phyloP scores from a whole-genome alignment of 2,113 vertebrate genomes.

The Nothobranchius furzeri region DNA sequence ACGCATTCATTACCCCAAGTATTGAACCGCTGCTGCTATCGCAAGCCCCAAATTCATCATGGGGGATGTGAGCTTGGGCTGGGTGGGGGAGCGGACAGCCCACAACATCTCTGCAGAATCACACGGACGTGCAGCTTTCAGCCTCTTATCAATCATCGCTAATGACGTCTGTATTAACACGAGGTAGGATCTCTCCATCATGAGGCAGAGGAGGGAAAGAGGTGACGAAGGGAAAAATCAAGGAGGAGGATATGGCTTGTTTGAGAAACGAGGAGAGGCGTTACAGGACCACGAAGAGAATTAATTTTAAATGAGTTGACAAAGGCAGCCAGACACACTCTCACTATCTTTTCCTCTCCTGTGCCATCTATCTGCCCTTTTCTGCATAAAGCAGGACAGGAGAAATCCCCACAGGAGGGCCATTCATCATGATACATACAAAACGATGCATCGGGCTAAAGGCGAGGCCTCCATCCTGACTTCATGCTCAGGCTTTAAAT shows the following conservation, averaged over 20 bases:
- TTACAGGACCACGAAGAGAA: constrained; percentile 6
- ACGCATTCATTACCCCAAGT: constrained; percentile 80
- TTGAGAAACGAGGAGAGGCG: constrained; percentile 37
- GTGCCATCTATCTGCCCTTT: constrained; percentile 28
- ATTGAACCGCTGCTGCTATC: constrained; percentile 68
- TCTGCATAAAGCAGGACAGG: constrained; percentile 18
- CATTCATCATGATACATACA: constrained; percentile 54
- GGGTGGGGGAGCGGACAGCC: not conserved
- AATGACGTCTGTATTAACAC: constrained; percentile 68
- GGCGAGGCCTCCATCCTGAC: constrained; percentile 31
- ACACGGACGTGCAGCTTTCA: constrained; percentile 29
- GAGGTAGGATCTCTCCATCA: constrained; percentile 48
- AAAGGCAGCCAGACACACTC: constrained; percentile 23
- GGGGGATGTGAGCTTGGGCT: not conserved
- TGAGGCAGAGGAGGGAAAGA: not conserved
- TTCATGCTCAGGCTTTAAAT: constrained; percentile 48
- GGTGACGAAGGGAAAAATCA: constrained; percentile 11
- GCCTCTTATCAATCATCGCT: constrained; percentile 67
- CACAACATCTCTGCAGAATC: constrained; percentile 19
- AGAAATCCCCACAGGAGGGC: constrained; percentile 27
- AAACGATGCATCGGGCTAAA: constrained; percentile 25
- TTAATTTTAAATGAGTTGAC: constrained; percentile 16
- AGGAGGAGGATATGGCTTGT: constrained; percentile 39
- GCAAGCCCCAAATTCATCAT: constrained; percentile 54
- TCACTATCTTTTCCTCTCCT: constrained; percentile 7